Base-by-base conservation (phyloP, 2,113 vertebrate genomes). In the Elachura formosa region DNA sequence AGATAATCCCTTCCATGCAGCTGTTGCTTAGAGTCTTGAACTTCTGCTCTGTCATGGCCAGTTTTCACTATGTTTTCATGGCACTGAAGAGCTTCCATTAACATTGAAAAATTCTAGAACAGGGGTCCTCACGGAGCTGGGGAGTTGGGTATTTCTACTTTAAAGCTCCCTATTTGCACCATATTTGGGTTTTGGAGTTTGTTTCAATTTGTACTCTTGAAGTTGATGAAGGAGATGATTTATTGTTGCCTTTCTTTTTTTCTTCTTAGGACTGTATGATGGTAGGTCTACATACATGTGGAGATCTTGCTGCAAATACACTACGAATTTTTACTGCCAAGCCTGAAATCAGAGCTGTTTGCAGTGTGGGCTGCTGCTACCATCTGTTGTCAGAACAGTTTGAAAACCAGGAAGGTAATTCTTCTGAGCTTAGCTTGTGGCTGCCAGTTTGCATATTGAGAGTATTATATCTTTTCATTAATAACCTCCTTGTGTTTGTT, bases 221-320 rank as follows among this genome's bases (percentile, higher is more conserved):
- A 64, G 58, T 73, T 58, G 46, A 54, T 90, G 63, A 80, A 46
- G 11, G 52, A 84, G 31, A 46, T 83, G 5, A 38, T 77, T 90
- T 66, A 89, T 45, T 86, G n/a, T 68, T 79, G 84, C 22, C 49
- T 71, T 43, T 54, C 88, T 92, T 92, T 41, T 91, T 76, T 84
- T 76, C 17, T 69, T 84, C 58, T 77, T 94, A 99, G 99, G 98
- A 99, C 74, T 99, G 98, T 34, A 87, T 99, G 91, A 89, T 99
- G 97, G 99, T 99, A 46, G 99, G 99, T 62, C 97, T 99, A 28
- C 99, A 99, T 97, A 99, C 99, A 7, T 99, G 99, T 66, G 99
- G 99, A 20, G 98, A 99, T 97, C 98, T 99, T 97, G 99, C 99
- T 91, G 89, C 98, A 89, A 98, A 97, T 89, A 98, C 98, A 2